phyloP scores from a whole-genome alignment of 2,113 vertebrate species.

The Erythrocercus mccallii region DNA sequence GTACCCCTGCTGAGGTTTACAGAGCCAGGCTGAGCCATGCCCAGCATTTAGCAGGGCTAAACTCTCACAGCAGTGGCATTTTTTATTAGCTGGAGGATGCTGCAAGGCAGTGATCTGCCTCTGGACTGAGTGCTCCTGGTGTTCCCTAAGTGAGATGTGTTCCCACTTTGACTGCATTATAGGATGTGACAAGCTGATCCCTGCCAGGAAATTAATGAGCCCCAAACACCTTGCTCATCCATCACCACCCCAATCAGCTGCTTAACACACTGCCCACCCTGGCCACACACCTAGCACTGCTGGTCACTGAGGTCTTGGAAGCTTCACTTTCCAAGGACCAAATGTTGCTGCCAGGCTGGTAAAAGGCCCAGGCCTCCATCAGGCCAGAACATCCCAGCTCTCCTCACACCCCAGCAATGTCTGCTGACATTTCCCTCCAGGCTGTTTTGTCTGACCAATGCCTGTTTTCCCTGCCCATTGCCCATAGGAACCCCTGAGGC shows the following conservation, averaged over 20 bases:
- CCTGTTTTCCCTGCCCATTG: neutral
- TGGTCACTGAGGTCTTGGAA: neutral
- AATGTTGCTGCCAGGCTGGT: neutral
- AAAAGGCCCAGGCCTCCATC: neutral
- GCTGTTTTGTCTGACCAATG: neutral
- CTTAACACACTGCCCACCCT: fast-evolving
- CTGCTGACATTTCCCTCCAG: neutral
- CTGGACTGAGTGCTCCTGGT: neutral
- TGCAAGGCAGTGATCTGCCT: neutral
- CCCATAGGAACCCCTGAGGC: neutral
- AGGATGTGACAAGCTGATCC: neutral
- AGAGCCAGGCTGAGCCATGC: neutral
- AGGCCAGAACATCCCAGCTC: neutral
- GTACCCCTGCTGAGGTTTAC: neutral
- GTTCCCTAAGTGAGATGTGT: neutral
- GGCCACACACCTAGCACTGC: neutral
- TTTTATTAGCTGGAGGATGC: neutral
- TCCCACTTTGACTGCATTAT: neutral
- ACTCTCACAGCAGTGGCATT: neutral
- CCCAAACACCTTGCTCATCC: neutral
- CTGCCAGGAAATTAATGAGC: slow-evolving; percentile 32
- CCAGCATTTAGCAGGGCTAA: neutral
- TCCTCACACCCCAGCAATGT: neutral
- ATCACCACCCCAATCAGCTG: slow-evolving; percentile 2
- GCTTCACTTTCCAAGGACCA: neutral